phyloP scores from a whole-genome alignment of 2,888 invertebrate species.

The Microctonus aethiopoides region DNA sequence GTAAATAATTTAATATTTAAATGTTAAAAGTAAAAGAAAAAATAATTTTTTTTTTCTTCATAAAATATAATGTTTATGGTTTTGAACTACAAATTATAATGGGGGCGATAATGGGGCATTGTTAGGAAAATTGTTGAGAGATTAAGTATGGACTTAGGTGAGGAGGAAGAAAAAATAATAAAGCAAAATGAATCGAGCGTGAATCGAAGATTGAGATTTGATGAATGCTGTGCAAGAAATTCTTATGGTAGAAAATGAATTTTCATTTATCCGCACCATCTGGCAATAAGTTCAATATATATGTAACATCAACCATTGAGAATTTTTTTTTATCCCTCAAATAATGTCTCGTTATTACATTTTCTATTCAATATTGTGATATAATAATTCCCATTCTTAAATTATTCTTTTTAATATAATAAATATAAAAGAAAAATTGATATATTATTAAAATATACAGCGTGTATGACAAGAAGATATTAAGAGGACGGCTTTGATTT shows the following conservation, averaged over 20 bases:
- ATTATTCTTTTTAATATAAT: neutral
- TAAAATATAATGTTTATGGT: neutral
- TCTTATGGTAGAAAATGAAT: neutral
- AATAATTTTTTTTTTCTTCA: neutral
- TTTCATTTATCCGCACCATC: neutral
- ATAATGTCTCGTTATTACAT: neutral
- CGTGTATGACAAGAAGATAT: neutral
- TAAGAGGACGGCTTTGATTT: slow-evolving; percentile 24
- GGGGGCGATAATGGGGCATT: neutral
- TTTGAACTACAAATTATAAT: neutral
- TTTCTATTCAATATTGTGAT: neutral
- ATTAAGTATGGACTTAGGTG: neutral
- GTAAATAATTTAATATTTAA: too few species aligned
- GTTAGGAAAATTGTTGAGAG: neutral
- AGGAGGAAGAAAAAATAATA: neutral
- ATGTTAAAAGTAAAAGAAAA: neutral
- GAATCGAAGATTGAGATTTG: neutral
- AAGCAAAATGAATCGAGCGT: neutral
- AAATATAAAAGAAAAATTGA: neutral
- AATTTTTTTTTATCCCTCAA: neutral
- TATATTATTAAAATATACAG: neutral
- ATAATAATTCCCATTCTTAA: neutral
- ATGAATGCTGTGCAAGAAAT: neutral
- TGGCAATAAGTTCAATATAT: neutral
- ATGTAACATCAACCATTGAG: neutral